phyloP scores from a whole-genome alignment of 2,113 vertebrate species.

The Oophaga pumilio region DNA sequence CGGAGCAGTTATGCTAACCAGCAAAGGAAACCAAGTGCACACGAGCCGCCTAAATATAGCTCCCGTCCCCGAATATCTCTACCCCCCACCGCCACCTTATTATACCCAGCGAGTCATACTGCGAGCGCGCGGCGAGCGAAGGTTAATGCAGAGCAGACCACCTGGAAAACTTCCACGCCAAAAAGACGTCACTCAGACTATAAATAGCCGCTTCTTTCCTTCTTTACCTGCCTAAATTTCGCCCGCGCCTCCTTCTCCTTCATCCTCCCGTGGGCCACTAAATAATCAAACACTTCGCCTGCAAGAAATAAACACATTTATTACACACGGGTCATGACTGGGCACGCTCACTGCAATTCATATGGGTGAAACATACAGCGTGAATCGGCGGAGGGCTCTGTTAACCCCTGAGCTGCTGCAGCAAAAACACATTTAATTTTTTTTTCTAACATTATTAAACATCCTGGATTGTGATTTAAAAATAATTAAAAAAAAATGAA shows the following conservation, averaged over 20 bases:
- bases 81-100: not conserved
- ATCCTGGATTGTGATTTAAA: not conserved
- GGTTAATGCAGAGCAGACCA: not conserved
- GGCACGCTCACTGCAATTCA: not conserved
- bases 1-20: slow-evolving; percentile 52
- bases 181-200: not conserved
- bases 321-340: slow-evolving; percentile 15
- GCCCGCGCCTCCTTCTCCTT: slow-evolving; percentile 89
- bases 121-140: not conserved
- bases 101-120: not conserved
- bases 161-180: not conserved
- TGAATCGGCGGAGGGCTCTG: not conserved
- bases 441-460: not conserved
- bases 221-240: slow-evolving; percentile 88
- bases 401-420: not conserved
- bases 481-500: not conserved
- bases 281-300: slow-evolving; percentile 92
- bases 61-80: not conserved
- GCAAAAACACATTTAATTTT: not conserved
- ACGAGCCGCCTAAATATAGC: slow-evolving; percentile 54
- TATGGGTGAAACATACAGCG: too few relatives aligned
- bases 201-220: slow-evolving; percentile 56
- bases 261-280: slow-evolving; percentile 91
- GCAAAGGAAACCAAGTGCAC: slow-evolving; percentile 51
- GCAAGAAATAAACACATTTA: slow-evolving; percentile 38